Conservation (phyloP, 1,140 invertebrate species). For the Temnothorax nylanderi region DNA sequence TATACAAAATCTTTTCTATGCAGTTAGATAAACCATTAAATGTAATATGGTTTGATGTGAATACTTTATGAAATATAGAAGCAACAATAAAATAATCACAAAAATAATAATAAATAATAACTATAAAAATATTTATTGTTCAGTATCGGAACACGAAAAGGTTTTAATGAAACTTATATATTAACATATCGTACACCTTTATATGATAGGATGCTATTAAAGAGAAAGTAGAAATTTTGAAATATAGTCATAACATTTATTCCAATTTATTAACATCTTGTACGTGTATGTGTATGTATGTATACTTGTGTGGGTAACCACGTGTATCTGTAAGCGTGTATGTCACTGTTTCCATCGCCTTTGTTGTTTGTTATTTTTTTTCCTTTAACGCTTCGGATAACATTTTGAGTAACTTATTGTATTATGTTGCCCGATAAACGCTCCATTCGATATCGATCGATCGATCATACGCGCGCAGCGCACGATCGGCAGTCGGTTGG, state of each 20-base stretch:
- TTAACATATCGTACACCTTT: neutral
- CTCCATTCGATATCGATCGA: conserved; percentile 67
- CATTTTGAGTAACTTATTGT: conserved; percentile 74
- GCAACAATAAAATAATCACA: neutral
- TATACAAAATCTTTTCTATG: neutral
- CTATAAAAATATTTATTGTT: neutral
- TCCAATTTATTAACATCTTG: conserved; percentile 81
- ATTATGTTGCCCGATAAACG: conserved; percentile 72
- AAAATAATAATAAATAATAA: neutral
- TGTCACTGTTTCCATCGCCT: conserved; percentile 49
- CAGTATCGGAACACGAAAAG: neutral
- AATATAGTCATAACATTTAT: conserved; percentile 83
- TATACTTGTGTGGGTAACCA: conserved; percentile 65
- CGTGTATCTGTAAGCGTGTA: conserved; percentile 42
- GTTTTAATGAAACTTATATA: neutral
- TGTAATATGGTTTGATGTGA: neutral
- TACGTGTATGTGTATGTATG: conserved; percentile 70
- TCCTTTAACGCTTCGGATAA: conserved; percentile 72
- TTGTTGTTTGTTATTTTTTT: conserved; percentile 64
- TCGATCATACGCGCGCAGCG: conserved; percentile 29
- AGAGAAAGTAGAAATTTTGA: conserved; percentile 65
- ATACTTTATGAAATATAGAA: neutral
- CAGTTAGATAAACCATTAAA: conserved; percentile 2
- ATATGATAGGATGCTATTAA: neutral
- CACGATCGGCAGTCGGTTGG: conserved; percentile 35